phyloP scores from a whole-genome alignment of 2,113 vertebrate genomes.

The Ciconia maguari region DNA sequence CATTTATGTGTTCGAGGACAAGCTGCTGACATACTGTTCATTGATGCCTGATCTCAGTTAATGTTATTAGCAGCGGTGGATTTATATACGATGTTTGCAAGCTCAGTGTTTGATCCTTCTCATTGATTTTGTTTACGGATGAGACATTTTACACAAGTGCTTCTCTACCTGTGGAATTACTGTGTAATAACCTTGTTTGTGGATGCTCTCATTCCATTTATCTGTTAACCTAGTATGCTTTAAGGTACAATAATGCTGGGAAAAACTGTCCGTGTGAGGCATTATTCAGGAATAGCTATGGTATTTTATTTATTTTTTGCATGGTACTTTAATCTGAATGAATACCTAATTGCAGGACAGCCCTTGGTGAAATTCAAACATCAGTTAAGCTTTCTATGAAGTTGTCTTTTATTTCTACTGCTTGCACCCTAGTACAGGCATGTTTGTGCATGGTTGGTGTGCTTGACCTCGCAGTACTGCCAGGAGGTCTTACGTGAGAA shows the following conservation, averaged over 20 bases:
- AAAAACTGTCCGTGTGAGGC: rapidly evolving
- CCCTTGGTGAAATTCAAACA: not conserved
- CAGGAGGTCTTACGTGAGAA: not conserved
- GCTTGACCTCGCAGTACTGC: not conserved
- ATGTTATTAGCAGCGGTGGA: not conserved
- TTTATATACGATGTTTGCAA: not conserved
- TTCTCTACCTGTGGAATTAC: rapidly evolving
- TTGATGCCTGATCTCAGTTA: not conserved
- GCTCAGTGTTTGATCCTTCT: not conserved
- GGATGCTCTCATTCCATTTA: not conserved
- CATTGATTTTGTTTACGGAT: rapidly evolving
- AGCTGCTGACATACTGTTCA: rapidly evolving
- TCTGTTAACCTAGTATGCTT: not conserved
- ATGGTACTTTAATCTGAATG: not conserved
- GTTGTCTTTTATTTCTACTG: not conserved
- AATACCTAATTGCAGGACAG: not conserved
- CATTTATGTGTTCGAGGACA: rapidly evolving
- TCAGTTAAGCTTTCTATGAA: not conserved
- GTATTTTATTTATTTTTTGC: not conserved
- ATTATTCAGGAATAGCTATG: not conserved
- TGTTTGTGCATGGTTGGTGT: not conserved
- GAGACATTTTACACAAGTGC: not conserved
- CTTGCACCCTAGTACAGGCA: not conserved
- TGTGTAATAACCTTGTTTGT: not conserved
- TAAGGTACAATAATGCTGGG: not conserved